A percentile compares a stretch with the other conserved stretches of the same genome.
Evolutionary conservation across 2,888 invertebrate genomes (phyloP).

Genomic region (Hoplodrina blanda): DNA sequence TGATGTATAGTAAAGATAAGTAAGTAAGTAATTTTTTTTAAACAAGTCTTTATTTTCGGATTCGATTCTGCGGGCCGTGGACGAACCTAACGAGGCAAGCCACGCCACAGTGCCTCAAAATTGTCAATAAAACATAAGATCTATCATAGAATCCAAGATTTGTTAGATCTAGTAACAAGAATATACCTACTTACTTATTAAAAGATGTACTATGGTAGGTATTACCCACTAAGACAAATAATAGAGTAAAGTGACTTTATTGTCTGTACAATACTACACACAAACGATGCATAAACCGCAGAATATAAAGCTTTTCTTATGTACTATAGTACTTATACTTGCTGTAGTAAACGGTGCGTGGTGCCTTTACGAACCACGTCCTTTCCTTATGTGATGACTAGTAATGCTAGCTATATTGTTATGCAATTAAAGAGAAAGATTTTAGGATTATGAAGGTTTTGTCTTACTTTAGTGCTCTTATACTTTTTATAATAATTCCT

Average conservation of each 20-base stretch:
- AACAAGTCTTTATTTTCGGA: conserved; percentile 29
- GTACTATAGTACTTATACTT: background rate
- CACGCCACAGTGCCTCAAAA: conserved; percentile 12
- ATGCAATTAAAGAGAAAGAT: background rate
- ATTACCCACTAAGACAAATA: background rate
- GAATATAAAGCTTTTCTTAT: conserved; percentile 11
- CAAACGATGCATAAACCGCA: conserved; percentile 22
- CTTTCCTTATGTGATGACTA: background rate
- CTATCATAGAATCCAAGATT: background rate
- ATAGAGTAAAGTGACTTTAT: background rate
- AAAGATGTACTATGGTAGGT: background rate
- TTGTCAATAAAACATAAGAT: background rate
- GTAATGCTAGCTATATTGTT: background rate
- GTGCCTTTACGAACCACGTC: conserved; percentile 15
- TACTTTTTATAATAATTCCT: too few species aligned
- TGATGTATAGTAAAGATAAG: background rate
- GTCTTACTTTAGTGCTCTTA: background rate
- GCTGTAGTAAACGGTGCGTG: conserved; percentile 18
- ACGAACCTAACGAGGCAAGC: conserved; percentile 15
- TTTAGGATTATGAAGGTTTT: background rate
- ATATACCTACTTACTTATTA: background rate
- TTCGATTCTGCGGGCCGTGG: conserved; percentile 29
- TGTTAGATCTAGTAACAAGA: background rate
- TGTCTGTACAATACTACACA: background rate
- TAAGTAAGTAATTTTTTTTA: conserved; percentile 22